Percentiles rank a stretch among this genome's conserved stretches.
Conservation (phyloP, 2,888 invertebrate species). For the Apamea anceps region DNA sequence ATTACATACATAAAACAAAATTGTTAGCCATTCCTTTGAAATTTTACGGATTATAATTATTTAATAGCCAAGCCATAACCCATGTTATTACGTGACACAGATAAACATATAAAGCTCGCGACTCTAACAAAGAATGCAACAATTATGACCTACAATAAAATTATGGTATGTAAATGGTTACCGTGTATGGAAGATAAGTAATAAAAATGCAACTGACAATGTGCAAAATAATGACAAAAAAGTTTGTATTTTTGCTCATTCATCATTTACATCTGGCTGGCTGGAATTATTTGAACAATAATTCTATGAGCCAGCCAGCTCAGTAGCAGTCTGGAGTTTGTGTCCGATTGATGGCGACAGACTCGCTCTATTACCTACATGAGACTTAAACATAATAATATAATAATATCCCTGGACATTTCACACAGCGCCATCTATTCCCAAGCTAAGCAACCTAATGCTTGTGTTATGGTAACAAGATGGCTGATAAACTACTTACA, state of each 20-base stretch:
- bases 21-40: slow-evolving; percentile 3
- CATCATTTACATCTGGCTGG: background rate
- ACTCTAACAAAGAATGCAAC: slow-evolving; percentile 30
- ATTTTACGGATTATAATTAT: slow-evolving; percentile 1
- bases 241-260: background rate
- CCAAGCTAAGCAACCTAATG: too few species aligned
- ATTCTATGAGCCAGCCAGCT: background rate
- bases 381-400: too few species aligned
- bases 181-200: slow-evolving; percentile 22
- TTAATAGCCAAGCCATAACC: slow-evolving; percentile 4
- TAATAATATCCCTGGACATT: too few species aligned
- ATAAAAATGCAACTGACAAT: slow-evolving; percentile 11
- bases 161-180: slow-evolving; percentile 26
- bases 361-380: background rate
- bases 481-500: too few species aligned
- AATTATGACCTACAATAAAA: slow-evolving; percentile 38
- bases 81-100: slow-evolving; percentile 38
- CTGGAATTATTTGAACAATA: background rate
- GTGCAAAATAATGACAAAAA: background rate
- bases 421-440: too few species aligned
- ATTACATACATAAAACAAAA: background rate
- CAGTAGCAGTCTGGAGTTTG: background rate
- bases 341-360: background rate
- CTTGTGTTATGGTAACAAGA: too few species aligned
- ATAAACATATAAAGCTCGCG: slow-evolving; percentile 43